Evolutionary conservation across 2,113 vertebrate species (phyloP).

Genomic region (Lucifuga dentata): DNA sequence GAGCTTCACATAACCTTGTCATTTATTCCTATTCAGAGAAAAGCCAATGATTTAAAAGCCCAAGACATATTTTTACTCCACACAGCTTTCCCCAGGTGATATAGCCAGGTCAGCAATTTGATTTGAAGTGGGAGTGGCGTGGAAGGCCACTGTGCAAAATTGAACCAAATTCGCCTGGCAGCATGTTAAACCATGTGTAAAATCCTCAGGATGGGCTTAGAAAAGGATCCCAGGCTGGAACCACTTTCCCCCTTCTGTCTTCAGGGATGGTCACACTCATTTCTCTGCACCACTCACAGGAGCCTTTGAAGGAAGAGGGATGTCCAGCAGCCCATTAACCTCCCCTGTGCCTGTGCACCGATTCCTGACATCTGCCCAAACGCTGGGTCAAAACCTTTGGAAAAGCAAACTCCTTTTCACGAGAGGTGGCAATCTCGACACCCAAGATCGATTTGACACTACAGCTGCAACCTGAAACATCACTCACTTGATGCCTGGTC

Average conservation of each 20-base stretch:
- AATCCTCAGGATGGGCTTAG: slow-evolving; percentile 74
- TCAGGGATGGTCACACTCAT: slow-evolving; percentile 70
- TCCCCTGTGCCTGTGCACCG: slow-evolving; percentile 38
- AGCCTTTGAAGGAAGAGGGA: slow-evolving; percentile 68
- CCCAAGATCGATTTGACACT: too few species aligned
- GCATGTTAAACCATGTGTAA: slow-evolving; percentile 83
- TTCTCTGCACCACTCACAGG: slow-evolving; percentile 49
- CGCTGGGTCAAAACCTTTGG: slow-evolving; percentile 47
- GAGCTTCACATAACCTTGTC: not conserved
- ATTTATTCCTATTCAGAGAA: slow-evolving; percentile 8
- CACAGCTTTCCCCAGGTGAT: slow-evolving; percentile 55
- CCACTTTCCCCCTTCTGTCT: slow-evolving; percentile 61
- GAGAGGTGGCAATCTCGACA: not conserved
- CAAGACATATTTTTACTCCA: not conserved
- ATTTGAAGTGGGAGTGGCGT: slow-evolving; percentile 70
- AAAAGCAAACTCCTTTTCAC: slow-evolving; percentile 17
- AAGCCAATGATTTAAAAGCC: slow-evolving; percentile 15
- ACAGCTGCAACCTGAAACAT: too few species aligned
- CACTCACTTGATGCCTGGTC: too few species aligned
- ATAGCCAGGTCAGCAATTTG: slow-evolving; percentile 62
- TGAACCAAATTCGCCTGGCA: slow-evolving; percentile 72
- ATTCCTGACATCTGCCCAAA: slow-evolving; percentile 45
- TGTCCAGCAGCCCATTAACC: slow-evolving; percentile 69
- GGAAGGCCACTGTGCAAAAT: slow-evolving; percentile 72
- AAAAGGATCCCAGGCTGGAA: slow-evolving; percentile 72